These are phyloP conservation scores for Gallinago media DNA, from an alignment of 2,113 vertebrate genomes.

Conservation along the genomic window DNA sequence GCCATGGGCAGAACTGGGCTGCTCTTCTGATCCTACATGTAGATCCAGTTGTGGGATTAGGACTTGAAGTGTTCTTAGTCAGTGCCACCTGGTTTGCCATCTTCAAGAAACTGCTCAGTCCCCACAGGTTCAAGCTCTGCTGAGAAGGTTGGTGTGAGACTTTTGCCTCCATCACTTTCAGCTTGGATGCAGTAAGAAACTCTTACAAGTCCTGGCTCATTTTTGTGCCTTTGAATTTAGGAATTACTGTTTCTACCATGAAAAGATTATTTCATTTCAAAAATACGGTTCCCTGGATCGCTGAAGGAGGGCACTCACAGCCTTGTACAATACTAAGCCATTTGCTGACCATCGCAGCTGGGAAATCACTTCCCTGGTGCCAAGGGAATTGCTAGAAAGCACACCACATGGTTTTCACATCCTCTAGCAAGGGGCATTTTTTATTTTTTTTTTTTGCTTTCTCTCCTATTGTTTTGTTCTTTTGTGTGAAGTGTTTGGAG, in stretches of 20 bases:
- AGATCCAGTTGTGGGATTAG: background rate
- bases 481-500: background rate
- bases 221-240: background rate
- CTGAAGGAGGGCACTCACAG: background rate
- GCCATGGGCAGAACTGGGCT: background rate
- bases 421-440: background rate
- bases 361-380: background rate
- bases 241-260: background rate
- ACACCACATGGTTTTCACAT: background rate
- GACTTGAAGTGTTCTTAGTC: background rate
- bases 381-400: slow-evolving; percentile 27
- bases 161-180: background rate
- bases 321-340: background rate
- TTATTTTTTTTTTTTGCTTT: background rate
- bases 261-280: background rate
- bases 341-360: slow-evolving; percentile 3
- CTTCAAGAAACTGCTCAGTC: background rate
- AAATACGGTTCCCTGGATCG: background rate
- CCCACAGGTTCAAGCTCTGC: background rate
- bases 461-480: background rate
- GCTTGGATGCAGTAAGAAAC: background rate
- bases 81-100: background rate
- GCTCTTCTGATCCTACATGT: background rate
- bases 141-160: background rate
- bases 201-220: background rate